These are phyloP conservation scores for Heptranchias perlo DNA, from an alignment of 2,113 vertebrate species.

Conservation along the genomic window DNA sequence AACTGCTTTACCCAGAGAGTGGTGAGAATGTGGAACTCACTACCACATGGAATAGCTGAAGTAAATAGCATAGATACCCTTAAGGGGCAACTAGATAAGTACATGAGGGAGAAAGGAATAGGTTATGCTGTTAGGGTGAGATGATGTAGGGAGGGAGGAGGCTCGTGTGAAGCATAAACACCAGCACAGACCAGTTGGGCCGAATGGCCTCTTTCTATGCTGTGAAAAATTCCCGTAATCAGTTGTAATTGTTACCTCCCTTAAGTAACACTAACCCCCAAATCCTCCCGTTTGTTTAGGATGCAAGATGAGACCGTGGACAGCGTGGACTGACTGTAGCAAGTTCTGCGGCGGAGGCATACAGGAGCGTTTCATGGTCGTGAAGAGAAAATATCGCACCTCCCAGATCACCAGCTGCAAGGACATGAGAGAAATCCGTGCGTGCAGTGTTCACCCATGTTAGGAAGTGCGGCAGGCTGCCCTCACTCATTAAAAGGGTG, in stretches of 20 bases:
- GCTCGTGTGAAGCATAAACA: not conserved
- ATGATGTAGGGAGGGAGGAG: not conserved
- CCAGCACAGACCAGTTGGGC: not conserved
- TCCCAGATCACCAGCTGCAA: conserved; percentile 89
- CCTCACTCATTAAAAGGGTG: not conserved
- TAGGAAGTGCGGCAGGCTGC: conserved; percentile 55
- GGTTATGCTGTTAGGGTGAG: not conserved
- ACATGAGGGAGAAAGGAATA: not conserved
- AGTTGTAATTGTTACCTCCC: not conserved
- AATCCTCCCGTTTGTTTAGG: conserved; percentile 53
- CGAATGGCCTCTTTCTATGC: not conserved
- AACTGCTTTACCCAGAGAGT: no score
- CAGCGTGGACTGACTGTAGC: conserved; percentile 89
- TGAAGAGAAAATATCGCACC: conserved; percentile 88
- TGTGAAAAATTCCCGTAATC: no score
- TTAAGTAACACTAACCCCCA: not conserved
- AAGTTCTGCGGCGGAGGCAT: conserved; percentile 88
- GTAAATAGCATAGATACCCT: not conserved
- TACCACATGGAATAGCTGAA: not conserved
- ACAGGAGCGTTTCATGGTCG: conserved; percentile 90
- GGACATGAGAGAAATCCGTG: conserved; percentile 95
- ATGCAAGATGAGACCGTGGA: conserved; percentile 93
- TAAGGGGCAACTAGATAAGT: not conserved
- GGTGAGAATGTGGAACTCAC: not conserved
- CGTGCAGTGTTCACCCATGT: conserved; percentile 93